Percentiles rank a stretch among this genome's conserved stretches.
Conservation (phyloP, 1,140 invertebrate species). For the Zophobas morio region DNA sequence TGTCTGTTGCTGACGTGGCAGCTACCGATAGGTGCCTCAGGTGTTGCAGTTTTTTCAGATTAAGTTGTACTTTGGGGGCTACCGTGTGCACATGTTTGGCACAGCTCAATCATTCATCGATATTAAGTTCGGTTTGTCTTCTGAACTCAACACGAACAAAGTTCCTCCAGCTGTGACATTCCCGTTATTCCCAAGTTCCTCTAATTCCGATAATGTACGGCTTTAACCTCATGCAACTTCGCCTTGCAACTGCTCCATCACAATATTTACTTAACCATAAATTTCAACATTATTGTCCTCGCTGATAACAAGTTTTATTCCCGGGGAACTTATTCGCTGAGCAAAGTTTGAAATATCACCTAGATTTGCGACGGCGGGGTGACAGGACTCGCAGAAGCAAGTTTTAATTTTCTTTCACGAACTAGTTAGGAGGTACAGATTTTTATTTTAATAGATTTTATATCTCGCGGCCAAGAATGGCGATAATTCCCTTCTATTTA, state of each 20-base stretch:
- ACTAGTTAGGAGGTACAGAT: slow-evolving; percentile 41
- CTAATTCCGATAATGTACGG: neutral
- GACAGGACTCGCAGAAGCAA: slow-evolving; percentile 21
- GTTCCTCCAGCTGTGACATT: neutral
- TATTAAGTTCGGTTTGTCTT: too few relatives aligned
- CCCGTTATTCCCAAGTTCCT: neutral
- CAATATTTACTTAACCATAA: slow-evolving; percentile 25
- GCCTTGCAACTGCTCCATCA: neutral
- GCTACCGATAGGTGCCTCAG: too few relatives aligned
- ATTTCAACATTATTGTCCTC: slow-evolving; percentile 25
- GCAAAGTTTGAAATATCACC: slow-evolving; percentile 42
- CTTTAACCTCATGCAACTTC: neutral
- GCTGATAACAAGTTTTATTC: slow-evolving; percentile 40
- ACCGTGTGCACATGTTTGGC: too few relatives aligned
- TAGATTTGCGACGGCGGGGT: slow-evolving; percentile 6
- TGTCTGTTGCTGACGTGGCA: too few relatives aligned
- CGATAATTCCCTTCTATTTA: slow-evolving; percentile 17
- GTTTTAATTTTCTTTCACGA: slow-evolving; percentile 43
- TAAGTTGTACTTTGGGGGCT: too few relatives aligned
- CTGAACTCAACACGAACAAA: too few relatives aligned
- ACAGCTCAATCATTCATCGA: too few relatives aligned
- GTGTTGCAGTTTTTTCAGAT: too few relatives aligned
- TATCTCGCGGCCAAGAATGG: neutral
- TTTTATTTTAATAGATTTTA: slow-evolving; percentile 43
- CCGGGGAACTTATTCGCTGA: neutral